Evolutionary conservation across 2,797 vertebrate genomes (phyloP), one percentile per base, ranked within the genome.

Genomic region (Picus viridis): DNA sequence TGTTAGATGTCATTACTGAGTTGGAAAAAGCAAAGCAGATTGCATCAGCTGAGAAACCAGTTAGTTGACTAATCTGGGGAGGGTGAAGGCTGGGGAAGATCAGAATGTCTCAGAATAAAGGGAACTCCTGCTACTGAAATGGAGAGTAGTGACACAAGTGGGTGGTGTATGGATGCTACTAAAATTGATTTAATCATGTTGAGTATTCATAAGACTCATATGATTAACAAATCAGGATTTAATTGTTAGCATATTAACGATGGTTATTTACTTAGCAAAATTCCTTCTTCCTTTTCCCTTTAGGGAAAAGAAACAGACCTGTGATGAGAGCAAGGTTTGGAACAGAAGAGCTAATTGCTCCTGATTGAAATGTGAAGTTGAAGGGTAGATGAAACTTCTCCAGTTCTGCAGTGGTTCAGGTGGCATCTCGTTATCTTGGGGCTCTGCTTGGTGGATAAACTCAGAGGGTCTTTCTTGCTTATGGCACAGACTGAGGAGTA

Each of bases 181-280:
- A 15, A 93, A 73, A 71, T 39, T 76, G 71, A 84, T 92, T 93
- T 88, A 84, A 92, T 92, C 30, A 16, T 34, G 15, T 56, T 86
- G 71, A 82, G 83, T 62, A n/a, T 95, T 91, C 65, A 82, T 58
- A 79, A 83, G 63, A 51, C 54, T 86, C 68, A 83, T 93, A 57
- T 80, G 91, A 91, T 94, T 95, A 93, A 89, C 87, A 96, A 95
- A 94, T 91, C 15, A 22, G 88, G 62, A 92, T 95, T 95, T 90
- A 96, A 91, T 96, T 95, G 81, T 92, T 94, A 84, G 74, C 0
- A 0, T 76, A 88, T 95, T 96, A 88, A 20, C 3, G 9, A 53
- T 84, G 61, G 79, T 92, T 95, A 90, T 90, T 93, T 95, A 92
- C 88, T 93, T 92, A 79, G 54, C 61, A 86, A 93, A 91, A 26